Percentiles rank a stretch among this genome's conserved stretches.
Conservation (phyloP, 2,113 vertebrate genomes). For the Boleophthalmus pectinirostris region DNA sequence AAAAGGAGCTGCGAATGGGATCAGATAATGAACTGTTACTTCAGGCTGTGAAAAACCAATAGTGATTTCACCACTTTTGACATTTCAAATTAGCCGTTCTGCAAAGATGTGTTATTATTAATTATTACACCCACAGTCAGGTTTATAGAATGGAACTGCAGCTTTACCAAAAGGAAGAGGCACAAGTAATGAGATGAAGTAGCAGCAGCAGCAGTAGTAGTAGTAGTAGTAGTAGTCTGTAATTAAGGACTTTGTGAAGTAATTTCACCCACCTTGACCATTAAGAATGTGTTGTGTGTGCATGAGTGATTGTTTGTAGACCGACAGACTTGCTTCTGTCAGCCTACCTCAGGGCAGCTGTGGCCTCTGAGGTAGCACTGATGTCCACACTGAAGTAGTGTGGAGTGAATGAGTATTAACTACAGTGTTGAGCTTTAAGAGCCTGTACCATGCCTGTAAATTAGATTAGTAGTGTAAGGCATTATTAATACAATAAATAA, state of each 20-base stretch:
- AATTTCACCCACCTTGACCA: neutral
- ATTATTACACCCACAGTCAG: neutral
- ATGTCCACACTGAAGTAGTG: no score
- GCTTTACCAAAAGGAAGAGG: neutral
- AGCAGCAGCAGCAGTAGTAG: neutral
- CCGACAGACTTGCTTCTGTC: no score
- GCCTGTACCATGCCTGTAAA: no score
- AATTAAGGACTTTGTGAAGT: neutral
- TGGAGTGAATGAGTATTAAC: no score
- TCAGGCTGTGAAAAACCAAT: slow-evolving; percentile 38
- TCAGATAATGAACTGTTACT: slow-evolving; percentile 51
- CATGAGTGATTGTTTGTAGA: no score
- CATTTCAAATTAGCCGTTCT: slow-evolving; percentile 16
- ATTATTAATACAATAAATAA: neutral
- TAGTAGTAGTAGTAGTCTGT: neutral
- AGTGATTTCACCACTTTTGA: slow-evolving; percentile 2
- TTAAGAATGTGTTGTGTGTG: neutral
- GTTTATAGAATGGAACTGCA: neutral
- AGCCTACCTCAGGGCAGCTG: no score
- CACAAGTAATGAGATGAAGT: neutral
- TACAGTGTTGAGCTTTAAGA: no score
- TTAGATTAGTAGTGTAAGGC: neutral
- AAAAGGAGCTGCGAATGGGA: slow-evolving; percentile 44
- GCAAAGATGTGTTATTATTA: neutral
- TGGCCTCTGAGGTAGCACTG: no score